Evolutionary conservation across 1,140 invertebrate species (phyloP).

Genomic region (Lordiphosa clarofinis): DNA sequence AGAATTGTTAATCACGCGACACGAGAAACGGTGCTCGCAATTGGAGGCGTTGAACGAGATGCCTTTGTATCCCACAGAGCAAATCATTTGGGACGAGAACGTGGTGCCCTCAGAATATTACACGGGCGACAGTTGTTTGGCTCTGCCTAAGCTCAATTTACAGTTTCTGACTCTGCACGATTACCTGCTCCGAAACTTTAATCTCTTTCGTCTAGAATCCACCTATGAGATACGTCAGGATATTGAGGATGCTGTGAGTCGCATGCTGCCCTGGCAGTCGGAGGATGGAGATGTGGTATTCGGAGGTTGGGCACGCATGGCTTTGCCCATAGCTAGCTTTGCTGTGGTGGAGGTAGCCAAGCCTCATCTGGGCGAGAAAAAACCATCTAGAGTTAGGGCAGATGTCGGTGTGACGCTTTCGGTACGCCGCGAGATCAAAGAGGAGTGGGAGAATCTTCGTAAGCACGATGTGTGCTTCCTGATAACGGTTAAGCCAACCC

Average conservation of each 20-base stretch:
- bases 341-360: slow-evolving; percentile 96
- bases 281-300: slow-evolving; percentile 94
- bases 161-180: slow-evolving; percentile 99
- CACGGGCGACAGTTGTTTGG: slow-evolving; percentile 95
- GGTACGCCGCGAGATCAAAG: slow-evolving; percentile 93
- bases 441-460: slow-evolving; percentile 97
- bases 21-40: slow-evolving; percentile 94
- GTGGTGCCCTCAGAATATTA: slow-evolving; percentile 98
- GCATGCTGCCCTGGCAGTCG: slow-evolving; percentile 95
- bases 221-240: slow-evolving; percentile 99
- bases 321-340: slow-evolving; percentile 95
- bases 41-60: slow-evolving; percentile 97
- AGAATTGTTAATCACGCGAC: slow-evolving; percentile 91
- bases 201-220: slow-evolving; percentile 98
- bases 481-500: slow-evolving; percentile 92
- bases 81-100: slow-evolving; percentile 99
- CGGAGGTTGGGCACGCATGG: slow-evolving; percentile 99
- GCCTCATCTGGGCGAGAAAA: slow-evolving; percentile 94
- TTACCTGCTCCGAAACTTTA: slow-evolving; percentile 98
- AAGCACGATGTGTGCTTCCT: slow-evolving; percentile 99
- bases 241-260: slow-evolving; percentile 96
- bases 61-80: slow-evolving; percentile 99
- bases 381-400: slow-evolving; percentile 95
- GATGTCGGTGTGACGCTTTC: slow-evolving; percentile 96
- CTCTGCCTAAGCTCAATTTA: slow-evolving; percentile 98